Conservation (phyloP, 2,797 vertebrate genomes). For the Aplochiton taeniatus region DNA sequence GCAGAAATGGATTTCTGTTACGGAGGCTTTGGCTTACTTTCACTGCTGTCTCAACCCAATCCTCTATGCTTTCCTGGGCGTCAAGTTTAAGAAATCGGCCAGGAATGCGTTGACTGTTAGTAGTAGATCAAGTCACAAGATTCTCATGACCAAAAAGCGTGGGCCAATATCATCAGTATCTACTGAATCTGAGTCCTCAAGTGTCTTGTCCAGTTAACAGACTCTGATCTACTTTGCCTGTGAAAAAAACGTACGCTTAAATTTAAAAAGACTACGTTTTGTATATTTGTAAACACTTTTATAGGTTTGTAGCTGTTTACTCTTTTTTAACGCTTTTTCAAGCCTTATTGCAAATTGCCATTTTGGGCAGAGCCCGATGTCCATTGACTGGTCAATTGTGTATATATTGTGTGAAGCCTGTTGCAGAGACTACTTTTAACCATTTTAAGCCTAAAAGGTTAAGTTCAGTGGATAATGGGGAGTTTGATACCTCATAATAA, state of each 20-base stretch:
- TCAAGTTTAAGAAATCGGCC: constrained; percentile 94
- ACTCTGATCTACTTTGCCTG: constrained; percentile 2
- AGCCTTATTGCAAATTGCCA: constrained; percentile 35
- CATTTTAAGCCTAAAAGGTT: no score
- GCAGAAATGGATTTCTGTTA: constrained; percentile 89
- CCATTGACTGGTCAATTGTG: constrained; percentile 16
- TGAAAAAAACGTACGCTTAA: constrained; percentile 51
- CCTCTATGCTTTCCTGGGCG: constrained; percentile 95
- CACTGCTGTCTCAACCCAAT: constrained; percentile 99
- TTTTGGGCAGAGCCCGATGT: constrained; percentile 51
- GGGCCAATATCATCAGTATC: constrained; percentile 92
- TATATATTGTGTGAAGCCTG: constrained; percentile 7
- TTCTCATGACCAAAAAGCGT: constrained; percentile 89
- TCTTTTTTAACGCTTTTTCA: constrained; percentile 29
- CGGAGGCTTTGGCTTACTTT: constrained; percentile 92
- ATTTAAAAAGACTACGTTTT: constrained; percentile 67
- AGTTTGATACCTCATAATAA: constrained; percentile 9
- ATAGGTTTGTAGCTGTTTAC: constrained; percentile 36
- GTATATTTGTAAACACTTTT: constrained; percentile 64
- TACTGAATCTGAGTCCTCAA: constrained; percentile 96
- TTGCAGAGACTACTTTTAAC: neutral
- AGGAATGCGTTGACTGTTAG: constrained; percentile 82
- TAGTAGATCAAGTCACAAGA: constrained; percentile 93
- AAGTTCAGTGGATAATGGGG: no score
- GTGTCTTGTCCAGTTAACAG: constrained; percentile 94